Conservation (phyloP, 2,797 vertebrate species). For the Hyperoplus lanceolatus region DNA sequence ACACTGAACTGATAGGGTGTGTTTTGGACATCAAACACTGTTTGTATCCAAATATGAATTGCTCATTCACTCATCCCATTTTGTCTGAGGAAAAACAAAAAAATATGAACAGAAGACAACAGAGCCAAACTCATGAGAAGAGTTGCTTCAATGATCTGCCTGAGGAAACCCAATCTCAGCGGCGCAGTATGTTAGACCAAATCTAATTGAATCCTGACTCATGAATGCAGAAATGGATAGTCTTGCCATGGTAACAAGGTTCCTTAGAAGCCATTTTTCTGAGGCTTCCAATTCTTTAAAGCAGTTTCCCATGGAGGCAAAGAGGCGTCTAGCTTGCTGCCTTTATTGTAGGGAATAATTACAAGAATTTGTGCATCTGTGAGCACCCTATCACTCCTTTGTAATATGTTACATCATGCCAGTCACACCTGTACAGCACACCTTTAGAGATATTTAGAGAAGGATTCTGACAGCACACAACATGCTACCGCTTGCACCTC, state of each 20-base stretch:
- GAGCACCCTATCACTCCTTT: slow-evolving; percentile 85
- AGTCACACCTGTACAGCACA: slow-evolving; percentile 32
- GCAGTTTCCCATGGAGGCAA: slow-evolving; percentile 54
- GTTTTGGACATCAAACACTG: slow-evolving; percentile 57
- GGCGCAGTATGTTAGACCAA: slow-evolving; percentile 44
- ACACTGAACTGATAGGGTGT: slow-evolving; percentile 84
- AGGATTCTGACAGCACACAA: slow-evolving; percentile 27
- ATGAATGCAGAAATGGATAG: slow-evolving; percentile 60
- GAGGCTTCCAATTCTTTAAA: slow-evolving; percentile 56
- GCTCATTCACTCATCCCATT: slow-evolving; percentile 22
- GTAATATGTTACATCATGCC: slow-evolving; percentile 72
- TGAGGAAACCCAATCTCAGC: slow-evolving; percentile 53
- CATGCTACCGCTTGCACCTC: slow-evolving; percentile 68
- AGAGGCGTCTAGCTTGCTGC: slow-evolving; percentile 47
- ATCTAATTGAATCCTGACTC: slow-evolving; percentile 71
- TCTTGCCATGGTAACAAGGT: slow-evolving; percentile 67
- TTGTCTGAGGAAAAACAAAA: slow-evolving; percentile 35
- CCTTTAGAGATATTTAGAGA: slow-evolving; percentile 16
- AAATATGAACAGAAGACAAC: slow-evolving; percentile 11
- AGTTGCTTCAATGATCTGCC: slow-evolving; percentile 47
- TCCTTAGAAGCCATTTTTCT: slow-evolving; percentile 68
- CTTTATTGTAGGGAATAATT: slow-evolving; percentile 43
- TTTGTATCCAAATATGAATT: slow-evolving; percentile 20
- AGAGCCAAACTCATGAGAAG: slow-evolving; percentile 42
- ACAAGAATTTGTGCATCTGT: slow-evolving; percentile 47